Conservation (phyloP, 2,797 vertebrate species). For the Moxostoma hubbsi region DNA sequence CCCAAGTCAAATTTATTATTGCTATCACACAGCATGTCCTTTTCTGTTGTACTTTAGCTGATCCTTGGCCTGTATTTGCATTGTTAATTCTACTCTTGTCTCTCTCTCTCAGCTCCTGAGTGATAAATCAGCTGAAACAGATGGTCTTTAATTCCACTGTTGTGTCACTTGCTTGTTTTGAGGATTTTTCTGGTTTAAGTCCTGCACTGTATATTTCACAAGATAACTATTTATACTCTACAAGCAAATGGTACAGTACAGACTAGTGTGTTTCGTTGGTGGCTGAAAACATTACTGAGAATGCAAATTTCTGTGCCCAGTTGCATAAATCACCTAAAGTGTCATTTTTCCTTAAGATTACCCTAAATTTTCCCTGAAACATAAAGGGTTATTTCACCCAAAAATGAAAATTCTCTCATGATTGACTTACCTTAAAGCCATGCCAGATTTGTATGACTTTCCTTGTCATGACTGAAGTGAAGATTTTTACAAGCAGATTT, state of each 20-base stretch:
- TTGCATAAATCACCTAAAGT: too few relatives aligned
- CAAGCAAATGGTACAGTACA: too few relatives aligned
- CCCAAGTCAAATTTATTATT: conserved; percentile 63
- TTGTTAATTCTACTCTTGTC: conserved; percentile 57
- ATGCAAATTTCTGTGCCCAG: neutral
- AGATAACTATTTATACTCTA: neutral
- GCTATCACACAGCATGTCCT: conserved; percentile 52
- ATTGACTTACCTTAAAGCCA: too few relatives aligned
- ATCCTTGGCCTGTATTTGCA: conserved; percentile 62
- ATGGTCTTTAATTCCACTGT: conserved; percentile 58
- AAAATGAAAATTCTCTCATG: too few relatives aligned
- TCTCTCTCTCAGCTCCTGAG: conserved; percentile 48
- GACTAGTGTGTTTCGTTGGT: too few relatives aligned
- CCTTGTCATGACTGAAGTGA: too few relatives aligned
- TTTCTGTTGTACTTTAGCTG: conserved; percentile 57
- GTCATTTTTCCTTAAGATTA: too few relatives aligned
- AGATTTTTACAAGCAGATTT: too few relatives aligned
- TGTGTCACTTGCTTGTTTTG: conserved; percentile 42
- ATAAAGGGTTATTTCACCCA: too few relatives aligned
- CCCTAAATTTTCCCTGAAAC: too few relatives aligned
- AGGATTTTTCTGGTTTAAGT: conserved; percentile 44
- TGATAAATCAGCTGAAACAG: conserved; percentile 59
- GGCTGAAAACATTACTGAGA: neutral
- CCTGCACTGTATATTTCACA: conserved; percentile 41
- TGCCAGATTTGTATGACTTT: too few relatives aligned